These are phyloP conservation scores for Mareca strepera DNA, from an alignment of 2,797 vertebrate genomes.

Conservation along the genomic window DNA sequence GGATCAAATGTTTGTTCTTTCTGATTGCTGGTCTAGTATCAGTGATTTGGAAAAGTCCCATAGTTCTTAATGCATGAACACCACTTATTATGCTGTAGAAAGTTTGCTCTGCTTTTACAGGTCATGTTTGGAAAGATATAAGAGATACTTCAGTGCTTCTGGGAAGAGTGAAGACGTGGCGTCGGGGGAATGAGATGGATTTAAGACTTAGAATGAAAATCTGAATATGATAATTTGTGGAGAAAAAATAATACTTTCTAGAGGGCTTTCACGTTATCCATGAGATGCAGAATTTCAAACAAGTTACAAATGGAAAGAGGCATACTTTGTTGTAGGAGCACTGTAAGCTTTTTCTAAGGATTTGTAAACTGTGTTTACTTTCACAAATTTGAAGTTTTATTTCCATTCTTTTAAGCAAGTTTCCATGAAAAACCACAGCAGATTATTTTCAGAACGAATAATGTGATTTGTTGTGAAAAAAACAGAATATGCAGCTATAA, in stretches of 20 bases:
- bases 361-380: background rate
- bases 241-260: background rate
- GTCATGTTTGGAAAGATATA: background rate
- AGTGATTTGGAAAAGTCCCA: background rate
- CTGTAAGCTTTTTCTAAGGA: background rate
- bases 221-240: background rate
- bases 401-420: background rate
- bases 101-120: background rate
- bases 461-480: background rate
- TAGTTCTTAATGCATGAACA: background rate
- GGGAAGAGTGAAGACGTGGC: background rate
- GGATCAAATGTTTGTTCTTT: constrained; percentile 40
- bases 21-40: background rate
- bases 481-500: background rate
- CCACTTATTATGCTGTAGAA: background rate
- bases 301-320: background rate
- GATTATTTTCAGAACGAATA: background rate
- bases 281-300: background rate
- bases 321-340: background rate
- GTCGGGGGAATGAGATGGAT: background rate
- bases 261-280: background rate
- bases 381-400: background rate
- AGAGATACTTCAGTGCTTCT: background rate
- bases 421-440: background rate
- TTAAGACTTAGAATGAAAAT: background rate